Conservation (phyloP, 2,113 vertebrate species). For the Pipa parva region DNA sequence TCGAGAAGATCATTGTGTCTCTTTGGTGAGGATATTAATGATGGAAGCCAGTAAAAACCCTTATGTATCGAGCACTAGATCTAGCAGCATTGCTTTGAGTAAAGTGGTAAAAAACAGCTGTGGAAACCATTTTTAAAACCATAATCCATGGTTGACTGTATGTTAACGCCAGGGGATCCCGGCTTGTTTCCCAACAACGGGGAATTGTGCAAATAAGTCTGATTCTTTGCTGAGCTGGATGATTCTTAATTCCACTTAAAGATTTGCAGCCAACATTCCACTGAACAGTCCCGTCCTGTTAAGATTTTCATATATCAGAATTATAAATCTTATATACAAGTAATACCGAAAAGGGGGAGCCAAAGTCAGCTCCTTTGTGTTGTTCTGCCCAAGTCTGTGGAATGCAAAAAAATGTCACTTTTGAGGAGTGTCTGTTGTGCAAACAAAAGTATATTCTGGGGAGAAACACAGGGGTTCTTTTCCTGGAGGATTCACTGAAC, state of each 20-base stretch:
- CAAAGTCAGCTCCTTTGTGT: not conserved
- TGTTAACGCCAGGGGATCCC: no score
- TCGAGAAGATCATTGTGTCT: no score
- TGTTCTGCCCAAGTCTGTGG: not conserved
- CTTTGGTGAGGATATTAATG: no score
- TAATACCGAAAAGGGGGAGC: not conserved
- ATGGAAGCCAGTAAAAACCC: no score
- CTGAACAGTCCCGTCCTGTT: not conserved
- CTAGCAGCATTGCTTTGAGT: no score
- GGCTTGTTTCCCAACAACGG: no score
- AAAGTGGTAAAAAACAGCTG: no score
- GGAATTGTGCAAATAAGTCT: no score
- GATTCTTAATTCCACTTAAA: constrained; percentile 27
- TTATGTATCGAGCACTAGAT: no score
- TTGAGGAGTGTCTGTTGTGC: constrained; percentile 50
- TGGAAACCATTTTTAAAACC: no score
- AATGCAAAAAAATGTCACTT: constrained; percentile 40
- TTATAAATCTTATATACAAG: constrained; percentile 63
- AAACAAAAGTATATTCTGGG: constrained; percentile 49
- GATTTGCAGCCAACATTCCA: not conserved
- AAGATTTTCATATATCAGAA: not conserved
- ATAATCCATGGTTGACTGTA: no score
- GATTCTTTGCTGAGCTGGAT: no score
- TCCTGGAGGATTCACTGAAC: constrained; percentile 64
- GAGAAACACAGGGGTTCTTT: constrained; percentile 16